phyloP scores from a whole-genome alignment of 2,797 vertebrate genomes.

The Scomberomorus guttatus region DNA sequence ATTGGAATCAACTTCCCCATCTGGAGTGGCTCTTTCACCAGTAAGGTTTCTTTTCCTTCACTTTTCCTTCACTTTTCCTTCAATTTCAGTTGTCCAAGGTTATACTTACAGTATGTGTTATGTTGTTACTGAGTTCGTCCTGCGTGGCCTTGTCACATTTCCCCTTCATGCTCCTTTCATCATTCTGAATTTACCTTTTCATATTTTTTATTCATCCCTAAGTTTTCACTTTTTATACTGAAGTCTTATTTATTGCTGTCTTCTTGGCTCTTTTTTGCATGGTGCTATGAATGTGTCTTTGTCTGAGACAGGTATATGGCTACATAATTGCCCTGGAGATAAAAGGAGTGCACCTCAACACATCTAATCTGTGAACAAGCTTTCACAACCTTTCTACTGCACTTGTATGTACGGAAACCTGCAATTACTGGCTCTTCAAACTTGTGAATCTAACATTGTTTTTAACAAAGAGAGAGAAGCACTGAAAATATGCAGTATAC shows the following conservation, averaged over 20 bases:
- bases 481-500: not conserved
- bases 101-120: constrained; percentile 4
- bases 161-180: constrained; percentile 9
- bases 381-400: not conserved
- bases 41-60: not conserved
- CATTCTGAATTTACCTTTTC: not conserved
- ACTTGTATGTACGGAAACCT: constrained; percentile 7
- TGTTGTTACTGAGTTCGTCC: constrained; percentile 1
- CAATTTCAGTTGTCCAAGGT: constrained; percentile 5
- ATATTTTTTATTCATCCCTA: constrained; percentile 9
- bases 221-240: not conserved
- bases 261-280: constrained; percentile 20
- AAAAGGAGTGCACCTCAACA: constrained; percentile 4
- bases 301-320: not conserved
- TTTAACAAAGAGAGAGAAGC: not conserved
- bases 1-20: constrained; percentile 23
- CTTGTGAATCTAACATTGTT: not conserved
- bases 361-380: constrained; percentile 6
- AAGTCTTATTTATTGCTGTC: constrained; percentile 23
- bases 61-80: too few species aligned
- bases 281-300: not conserved
- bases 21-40: constrained; percentile 24
- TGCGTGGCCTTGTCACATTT: constrained; percentile 11
- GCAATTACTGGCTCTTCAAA: not conserved
- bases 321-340: constrained; percentile 26